Evolutionary conservation across 2,888 invertebrate genomes (phyloP).

Genomic region (Aproaerema taeniolella): DNA sequence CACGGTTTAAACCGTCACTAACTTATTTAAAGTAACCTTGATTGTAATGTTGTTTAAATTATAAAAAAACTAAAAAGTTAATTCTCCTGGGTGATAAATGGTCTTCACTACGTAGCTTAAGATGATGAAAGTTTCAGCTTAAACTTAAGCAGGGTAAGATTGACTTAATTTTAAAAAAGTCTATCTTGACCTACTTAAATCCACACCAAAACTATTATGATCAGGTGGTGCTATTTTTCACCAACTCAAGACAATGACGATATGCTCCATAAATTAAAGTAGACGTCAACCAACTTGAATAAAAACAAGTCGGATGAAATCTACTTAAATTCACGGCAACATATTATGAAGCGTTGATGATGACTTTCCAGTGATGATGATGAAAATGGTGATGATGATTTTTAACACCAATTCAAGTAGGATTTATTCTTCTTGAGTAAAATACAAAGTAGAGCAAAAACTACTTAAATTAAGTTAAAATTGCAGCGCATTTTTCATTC

Average conservation of each 20-base stretch:
- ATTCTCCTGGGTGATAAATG: too few species aligned
- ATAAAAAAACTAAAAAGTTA: too few species aligned
- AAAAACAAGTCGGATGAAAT: conserved; percentile 23
- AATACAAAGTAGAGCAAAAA: conserved; percentile 26
- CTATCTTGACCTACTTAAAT: conserved; percentile 32
- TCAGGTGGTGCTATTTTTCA: too few species aligned
- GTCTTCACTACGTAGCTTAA: too few species aligned
- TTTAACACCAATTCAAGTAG: conserved; percentile 10
- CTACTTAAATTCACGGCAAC: conserved; percentile 25
- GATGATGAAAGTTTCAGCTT: conserved; percentile 8
- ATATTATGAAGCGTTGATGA: background rate
- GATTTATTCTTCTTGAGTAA: conserved; percentile 4
- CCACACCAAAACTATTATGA: conserved; percentile 15
- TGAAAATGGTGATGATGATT: conserved; percentile 11
- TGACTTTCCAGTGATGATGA: too few species aligned
- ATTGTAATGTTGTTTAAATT: too few species aligned
- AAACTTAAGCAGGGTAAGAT: conserved; percentile 7
- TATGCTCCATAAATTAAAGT: conserved; percentile 20
- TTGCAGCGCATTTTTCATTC: too few species aligned
- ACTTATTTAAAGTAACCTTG: too few species aligned
- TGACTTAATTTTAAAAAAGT: conserved; percentile 19
- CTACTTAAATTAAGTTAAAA: conserved; percentile 32
- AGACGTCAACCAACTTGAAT: conserved; percentile 21
- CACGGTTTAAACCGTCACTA: too few species aligned
- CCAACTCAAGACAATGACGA: too few species aligned